These are phyloP conservation scores for Plectus sambesii DNA, from an alignment of 1,140 invertebrate species.

Conservation along the genomic window DNA sequence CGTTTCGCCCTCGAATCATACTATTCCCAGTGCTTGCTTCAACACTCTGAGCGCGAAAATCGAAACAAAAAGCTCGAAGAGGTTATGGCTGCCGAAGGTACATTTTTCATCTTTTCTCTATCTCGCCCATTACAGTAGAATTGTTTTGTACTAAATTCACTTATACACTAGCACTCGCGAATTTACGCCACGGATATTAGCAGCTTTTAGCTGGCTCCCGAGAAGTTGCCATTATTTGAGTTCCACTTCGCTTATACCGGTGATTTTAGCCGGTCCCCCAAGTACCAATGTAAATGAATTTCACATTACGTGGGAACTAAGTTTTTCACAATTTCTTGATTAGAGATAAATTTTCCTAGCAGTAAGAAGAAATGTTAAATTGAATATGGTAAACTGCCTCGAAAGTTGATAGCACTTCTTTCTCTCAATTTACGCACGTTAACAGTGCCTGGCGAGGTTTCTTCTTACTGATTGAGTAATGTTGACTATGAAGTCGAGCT, in stretches of 20 bases:
- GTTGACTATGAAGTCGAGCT: background rate
- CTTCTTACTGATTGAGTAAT: too few species aligned
- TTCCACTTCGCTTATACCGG: too few species aligned
- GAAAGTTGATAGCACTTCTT: too few species aligned
- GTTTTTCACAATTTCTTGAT: background rate
- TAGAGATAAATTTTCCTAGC: slow-evolving; percentile 1
- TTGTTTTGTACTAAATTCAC: background rate
- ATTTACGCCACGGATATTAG: background rate
- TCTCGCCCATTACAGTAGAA: background rate
- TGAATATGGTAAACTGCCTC: too few species aligned
- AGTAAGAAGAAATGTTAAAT: too few species aligned
- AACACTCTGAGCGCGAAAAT: slow-evolving; percentile 91
- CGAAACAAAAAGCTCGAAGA: slow-evolving; percentile 54
- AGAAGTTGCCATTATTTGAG: background rate
- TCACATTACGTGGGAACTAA: background rate
- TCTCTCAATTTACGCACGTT: too few species aligned
- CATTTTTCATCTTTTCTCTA: background rate
- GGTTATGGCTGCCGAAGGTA: slow-evolving; percentile 36
- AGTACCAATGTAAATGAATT: slow-evolving; percentile 2
- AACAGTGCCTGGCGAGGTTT: background rate
- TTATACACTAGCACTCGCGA: background rate
- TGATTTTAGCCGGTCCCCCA: too few species aligned
- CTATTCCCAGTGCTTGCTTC: slow-evolving; percentile 91
- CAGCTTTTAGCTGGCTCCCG: too few species aligned
- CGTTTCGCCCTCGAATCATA: slow-evolving; percentile 98